These are phyloP conservation scores for Paramuricea clavata DNA, from an alignment of 92 coral and sea anemone genomes.

Conservation along the genomic window DNA sequence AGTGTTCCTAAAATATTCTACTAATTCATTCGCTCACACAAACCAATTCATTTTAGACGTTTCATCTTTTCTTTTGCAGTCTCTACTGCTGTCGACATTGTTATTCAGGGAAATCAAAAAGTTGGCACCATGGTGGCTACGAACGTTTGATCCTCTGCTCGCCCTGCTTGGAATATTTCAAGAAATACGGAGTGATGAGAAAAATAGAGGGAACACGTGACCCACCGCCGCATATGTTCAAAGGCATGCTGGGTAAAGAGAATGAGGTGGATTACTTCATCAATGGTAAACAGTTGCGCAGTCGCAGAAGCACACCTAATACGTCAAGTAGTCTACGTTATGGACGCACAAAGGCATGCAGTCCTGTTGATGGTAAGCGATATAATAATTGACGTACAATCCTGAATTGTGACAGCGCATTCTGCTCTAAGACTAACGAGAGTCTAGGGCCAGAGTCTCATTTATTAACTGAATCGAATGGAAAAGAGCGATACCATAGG, in stretches of 20 bases:
- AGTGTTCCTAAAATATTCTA: no score
- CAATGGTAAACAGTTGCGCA: conserved; percentile 91
- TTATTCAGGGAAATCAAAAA: conserved; percentile 83
- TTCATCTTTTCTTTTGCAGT: conserved; percentile 58
- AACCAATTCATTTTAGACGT: no score
- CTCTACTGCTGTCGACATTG: conserved; percentile 97
- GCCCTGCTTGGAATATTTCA: conserved; percentile 84
- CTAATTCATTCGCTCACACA: no score
- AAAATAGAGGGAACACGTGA: conserved; percentile 80
- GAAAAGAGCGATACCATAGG: no score
- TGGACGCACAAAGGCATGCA: conserved; percentile 87
- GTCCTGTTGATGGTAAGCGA: conserved; percentile 86
- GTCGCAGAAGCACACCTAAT: conserved; percentile 85
- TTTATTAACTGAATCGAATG: no score
- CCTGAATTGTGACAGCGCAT: no score
- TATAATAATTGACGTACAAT: neutral
- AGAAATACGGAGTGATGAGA: conserved; percentile 95
- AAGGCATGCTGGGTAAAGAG: conserved; percentile 80
- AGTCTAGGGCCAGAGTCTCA: no score
- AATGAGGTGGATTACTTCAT: conserved; percentile 86
- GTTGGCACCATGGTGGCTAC: conserved; percentile 99
- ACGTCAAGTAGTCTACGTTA: conserved; percentile 89
- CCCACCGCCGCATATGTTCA: conserved; percentile 95
- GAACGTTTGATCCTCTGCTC: conserved; percentile 91
- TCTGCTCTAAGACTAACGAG: no score